Percentiles rank a stretch among this genome's conserved stretches.
Evolutionary conservation across 2,888 invertebrate species (phyloP).

Genomic region (Choristoneura rosaceana): DNA sequence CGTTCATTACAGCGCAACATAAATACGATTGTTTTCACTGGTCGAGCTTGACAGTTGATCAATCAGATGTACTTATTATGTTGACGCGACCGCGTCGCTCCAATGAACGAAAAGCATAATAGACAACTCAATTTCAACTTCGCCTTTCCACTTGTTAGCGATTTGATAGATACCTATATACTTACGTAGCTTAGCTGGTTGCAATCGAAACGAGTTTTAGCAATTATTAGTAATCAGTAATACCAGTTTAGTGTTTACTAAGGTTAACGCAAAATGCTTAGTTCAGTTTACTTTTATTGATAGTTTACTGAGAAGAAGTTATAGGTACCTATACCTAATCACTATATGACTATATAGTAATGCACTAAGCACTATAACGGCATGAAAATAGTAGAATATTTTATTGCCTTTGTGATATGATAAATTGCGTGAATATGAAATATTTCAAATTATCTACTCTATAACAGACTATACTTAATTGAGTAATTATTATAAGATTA

Average conservation of each 20-base stretch:
- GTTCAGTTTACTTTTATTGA: neutral
- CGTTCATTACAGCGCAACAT: neutral
- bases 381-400: no score
- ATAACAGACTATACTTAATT: no score
- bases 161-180: neutral
- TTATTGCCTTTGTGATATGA: no score
- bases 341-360: no score
- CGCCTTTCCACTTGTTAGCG: neutral
- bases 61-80: neutral
- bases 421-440: no score
- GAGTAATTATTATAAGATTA: no score
- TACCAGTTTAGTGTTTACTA: neutral
- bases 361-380: no score
- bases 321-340: no score
- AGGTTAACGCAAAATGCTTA: neutral
- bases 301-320: neutral
- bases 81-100: neutral
- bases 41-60: neutral
- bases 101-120: constrained; percentile 4
- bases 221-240: neutral
- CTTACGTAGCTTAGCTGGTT: neutral
- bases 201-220: neutral
- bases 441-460: no score
- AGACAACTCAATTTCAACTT: neutral
- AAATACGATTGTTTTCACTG: neutral